A percentile compares a stretch with the other conserved stretches of the same genome.
These are phyloP conservation scores for Cryptoblepharus egeriae DNA, from an alignment of 2,797 vertebrate species.

Conservation along the genomic window DNA sequence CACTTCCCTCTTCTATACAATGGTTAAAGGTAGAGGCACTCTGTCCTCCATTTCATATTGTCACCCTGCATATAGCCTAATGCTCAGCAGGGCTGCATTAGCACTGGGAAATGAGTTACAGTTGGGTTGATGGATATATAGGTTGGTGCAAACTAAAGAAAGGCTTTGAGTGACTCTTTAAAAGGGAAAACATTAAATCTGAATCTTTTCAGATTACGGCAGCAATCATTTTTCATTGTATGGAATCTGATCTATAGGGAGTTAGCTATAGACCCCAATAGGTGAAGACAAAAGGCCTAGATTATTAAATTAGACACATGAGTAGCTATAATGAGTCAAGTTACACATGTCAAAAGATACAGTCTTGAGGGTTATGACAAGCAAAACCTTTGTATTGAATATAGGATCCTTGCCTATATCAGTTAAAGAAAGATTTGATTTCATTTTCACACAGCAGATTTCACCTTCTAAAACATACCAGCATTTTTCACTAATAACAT, in stretches of 20 bases:
- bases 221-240: background rate
- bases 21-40: no score
- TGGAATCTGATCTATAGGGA: background rate
- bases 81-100: no score
- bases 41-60: no score
- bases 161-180: background rate
- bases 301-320: background rate
- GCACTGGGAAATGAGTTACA: background rate
- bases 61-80: no score
- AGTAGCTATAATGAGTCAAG: slow-evolving; percentile 15
- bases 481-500: background rate
- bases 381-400: background rate
- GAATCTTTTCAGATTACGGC: background rate
- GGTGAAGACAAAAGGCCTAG: background rate
- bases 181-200: background rate
- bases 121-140: no score
- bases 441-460: slow-evolving; percentile 23
- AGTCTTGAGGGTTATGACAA: slow-evolving; percentile 3
- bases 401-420: background rate
- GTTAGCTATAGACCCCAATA: background rate
- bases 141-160: background rate
- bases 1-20: no score
- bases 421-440: slow-evolving; percentile 13
- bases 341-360: background rate
- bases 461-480: slow-evolving; percentile 17